These are phyloP conservation scores for Spea bombifrons DNA, from an alignment of 2,113 vertebrate genomes.

Conservation along the genomic window DNA sequence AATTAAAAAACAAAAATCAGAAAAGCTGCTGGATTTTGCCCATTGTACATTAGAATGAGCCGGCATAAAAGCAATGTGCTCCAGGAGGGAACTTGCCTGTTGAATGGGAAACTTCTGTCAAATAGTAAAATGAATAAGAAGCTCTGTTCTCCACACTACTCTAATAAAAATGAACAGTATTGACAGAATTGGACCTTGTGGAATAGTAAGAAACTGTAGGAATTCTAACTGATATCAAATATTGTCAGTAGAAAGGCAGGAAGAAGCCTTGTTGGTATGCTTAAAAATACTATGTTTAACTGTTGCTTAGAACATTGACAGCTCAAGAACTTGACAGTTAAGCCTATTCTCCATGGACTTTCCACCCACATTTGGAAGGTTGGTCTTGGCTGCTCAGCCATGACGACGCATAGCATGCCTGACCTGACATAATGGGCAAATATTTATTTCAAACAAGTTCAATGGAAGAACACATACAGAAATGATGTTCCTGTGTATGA, in stretches of 20 bases:
- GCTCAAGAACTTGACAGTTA: slow-evolving; percentile 67
- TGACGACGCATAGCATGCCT: slow-evolving; percentile 67
- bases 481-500: slow-evolving; percentile 78
- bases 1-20: no score
- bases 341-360: slow-evolving; percentile 52
- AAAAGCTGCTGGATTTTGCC: neutral
- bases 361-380: slow-evolving; percentile 53
- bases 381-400: slow-evolving; percentile 64
- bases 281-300: slow-evolving; percentile 70
- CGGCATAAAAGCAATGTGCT: neutral
- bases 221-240: slow-evolving; percentile 72
- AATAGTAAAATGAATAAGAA: slow-evolving; percentile 56
- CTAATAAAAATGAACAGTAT: slow-evolving; percentile 58
- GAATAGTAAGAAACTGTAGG: slow-evolving; percentile 66
- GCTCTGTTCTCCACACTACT: slow-evolving; percentile 51
- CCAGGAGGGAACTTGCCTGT: slow-evolving; percentile 7
- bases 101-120: slow-evolving; percentile 49
- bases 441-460: slow-evolving; percentile 86
- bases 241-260: slow-evolving; percentile 65
- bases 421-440: slow-evolving; percentile 81
- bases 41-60: slow-evolving; percentile 15
- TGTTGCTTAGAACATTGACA: slow-evolving; percentile 69
- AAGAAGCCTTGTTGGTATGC: slow-evolving; percentile 56
- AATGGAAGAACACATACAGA: slow-evolving; percentile 76
- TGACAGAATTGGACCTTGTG: slow-evolving; percentile 58